These are phyloP conservation scores for Acarapis woodi DNA, from an alignment of 1,140 invertebrate species.

Conservation along the genomic window DNA sequence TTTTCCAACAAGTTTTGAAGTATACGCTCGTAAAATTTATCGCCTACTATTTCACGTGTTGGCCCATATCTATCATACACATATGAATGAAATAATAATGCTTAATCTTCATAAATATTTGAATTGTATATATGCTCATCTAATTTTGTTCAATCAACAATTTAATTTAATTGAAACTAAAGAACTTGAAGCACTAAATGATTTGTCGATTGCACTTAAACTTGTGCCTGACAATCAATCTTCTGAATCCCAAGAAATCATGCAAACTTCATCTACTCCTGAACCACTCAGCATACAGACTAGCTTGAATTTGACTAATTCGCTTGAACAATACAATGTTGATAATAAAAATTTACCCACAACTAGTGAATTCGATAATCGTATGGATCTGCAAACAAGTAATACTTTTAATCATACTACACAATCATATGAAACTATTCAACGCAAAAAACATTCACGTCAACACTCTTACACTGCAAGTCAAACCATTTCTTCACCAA, in stretches of 20 bases:
- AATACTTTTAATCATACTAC: too few relatives aligned
- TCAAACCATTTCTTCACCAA: too few relatives aligned
- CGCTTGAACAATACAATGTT: too few relatives aligned
- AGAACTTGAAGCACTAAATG: constrained; percentile 74
- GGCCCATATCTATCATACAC: constrained; percentile 87
- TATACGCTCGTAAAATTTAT: constrained; percentile 78
- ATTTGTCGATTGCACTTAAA: constrained; percentile 19
- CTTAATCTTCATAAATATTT: constrained; percentile 73
- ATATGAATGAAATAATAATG: constrained; percentile 75
- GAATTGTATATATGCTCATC: constrained; percentile 83
- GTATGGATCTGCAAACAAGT: neutral
- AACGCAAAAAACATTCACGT: too few relatives aligned
- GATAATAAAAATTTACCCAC: too few relatives aligned
- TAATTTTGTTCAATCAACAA: constrained; percentile 49
- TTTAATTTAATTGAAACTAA: constrained; percentile 78
- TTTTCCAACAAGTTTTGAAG: constrained; percentile 77
- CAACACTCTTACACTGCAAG: too few relatives aligned
- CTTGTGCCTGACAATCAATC: constrained; percentile 12
- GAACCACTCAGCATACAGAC: neutral
- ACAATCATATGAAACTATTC: too few relatives aligned
- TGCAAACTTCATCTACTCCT: neutral
- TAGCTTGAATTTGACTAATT: too few relatives aligned
- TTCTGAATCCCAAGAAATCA: neutral
- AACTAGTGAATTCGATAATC: constrained; percentile 6
- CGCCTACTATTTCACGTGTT: constrained; percentile 85